Evolutionary conservation across 2,113 vertebrate species (phyloP).

Genomic region (Camelus bactrianus): DNA sequence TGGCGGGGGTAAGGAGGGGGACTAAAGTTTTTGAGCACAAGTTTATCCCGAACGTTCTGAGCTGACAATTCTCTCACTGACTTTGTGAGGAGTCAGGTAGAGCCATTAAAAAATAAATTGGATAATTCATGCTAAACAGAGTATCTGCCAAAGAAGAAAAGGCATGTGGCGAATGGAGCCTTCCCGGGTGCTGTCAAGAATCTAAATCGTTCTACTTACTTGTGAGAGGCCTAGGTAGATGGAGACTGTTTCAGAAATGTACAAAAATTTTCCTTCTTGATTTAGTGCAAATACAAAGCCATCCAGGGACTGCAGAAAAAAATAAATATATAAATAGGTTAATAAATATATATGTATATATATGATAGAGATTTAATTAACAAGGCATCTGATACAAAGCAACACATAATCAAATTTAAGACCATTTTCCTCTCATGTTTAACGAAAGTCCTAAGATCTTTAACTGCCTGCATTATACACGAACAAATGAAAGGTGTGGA

Average conservation of each 20-base stretch:
- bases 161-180: not conserved
- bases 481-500: conserved; percentile 64
- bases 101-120: conserved; percentile 72
- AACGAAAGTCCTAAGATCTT: conserved; percentile 28
- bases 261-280: conserved; percentile 99
- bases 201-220: conserved; percentile 90
- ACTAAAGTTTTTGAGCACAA: conserved; percentile 80
- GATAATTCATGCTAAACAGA: conserved; percentile 74
- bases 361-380: not conserved
- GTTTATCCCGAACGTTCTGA: conserved; percentile 68
- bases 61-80: conserved; percentile 60
- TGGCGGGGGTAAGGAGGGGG: not conserved
- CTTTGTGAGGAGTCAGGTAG: conserved; percentile 63
- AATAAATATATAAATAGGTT: conserved; percentile 73
- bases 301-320: conserved; percentile 95
- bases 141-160: conserved; percentile 64
- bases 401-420: conserved; percentile 44
- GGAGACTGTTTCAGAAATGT: conserved; percentile 99
- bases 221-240: conserved; percentile 99
- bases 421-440: conserved; percentile 5
- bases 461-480: conserved; percentile 29
- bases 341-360: conserved; percentile 48
- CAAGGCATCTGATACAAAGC: conserved; percentile 51
- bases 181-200: conserved; percentile 64
- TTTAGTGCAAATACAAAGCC: conserved; percentile 99